These are phyloP conservation scores for Wasmannia auropunctata DNA, from an alignment of 1,140 invertebrate genomes.

Conservation along the genomic window DNA sequence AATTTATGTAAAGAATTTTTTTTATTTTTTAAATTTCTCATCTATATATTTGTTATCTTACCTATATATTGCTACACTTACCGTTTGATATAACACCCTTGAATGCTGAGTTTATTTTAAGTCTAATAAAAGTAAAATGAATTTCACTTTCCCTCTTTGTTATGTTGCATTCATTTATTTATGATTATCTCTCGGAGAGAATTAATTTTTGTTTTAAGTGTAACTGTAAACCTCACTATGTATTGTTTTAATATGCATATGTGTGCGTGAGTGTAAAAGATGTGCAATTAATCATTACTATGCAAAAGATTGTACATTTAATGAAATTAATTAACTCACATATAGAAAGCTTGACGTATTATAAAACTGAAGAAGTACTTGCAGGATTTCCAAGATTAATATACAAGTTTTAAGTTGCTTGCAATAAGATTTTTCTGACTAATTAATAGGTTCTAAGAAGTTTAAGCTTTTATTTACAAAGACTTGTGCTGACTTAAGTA, in stretches of 20 bases:
- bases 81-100: constrained; percentile 9
- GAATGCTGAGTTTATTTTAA: constrained; percentile 20
- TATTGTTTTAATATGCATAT: constrained; percentile 45
- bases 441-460: constrained; percentile 11
- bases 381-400: constrained; percentile 11
- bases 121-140: constrained; percentile 10
- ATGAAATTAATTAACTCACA: constrained; percentile 11
- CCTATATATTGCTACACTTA: constrained; percentile 9
- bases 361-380: constrained; percentile 7
- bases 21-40: constrained; percentile 14
- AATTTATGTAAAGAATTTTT: constrained; percentile 13
- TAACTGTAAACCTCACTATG: constrained; percentile 38
- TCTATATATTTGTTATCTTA: constrained; percentile 22
- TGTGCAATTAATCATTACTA: constrained; percentile 32
- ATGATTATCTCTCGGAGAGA: neutral
- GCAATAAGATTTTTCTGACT: neutral
- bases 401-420: neutral
- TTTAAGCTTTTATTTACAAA: constrained; percentile 7
- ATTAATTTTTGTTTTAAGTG: constrained; percentile 29
- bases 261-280: constrained; percentile 45
- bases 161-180: constrained; percentile 18
- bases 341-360: constrained; percentile 6
- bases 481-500: neutral
- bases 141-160: constrained; percentile 29
- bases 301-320: constrained; percentile 1